A percentile compares a stretch with the other conserved stretches of the same genome.
These are phyloP conservation scores for Conomelus anceps DNA, from an alignment of 2,888 invertebrate species.

Conservation along the genomic window DNA sequence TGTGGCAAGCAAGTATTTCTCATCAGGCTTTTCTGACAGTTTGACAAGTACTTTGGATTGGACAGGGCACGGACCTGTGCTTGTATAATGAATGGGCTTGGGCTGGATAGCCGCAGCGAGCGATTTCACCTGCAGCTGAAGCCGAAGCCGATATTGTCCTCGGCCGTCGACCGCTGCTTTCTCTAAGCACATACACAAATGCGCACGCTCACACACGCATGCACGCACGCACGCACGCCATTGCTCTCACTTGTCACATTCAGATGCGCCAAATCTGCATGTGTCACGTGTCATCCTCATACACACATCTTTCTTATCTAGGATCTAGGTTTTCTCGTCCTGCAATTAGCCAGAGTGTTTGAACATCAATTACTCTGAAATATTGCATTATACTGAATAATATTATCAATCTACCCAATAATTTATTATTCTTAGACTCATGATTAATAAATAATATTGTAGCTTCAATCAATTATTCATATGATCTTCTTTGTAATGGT, in stretches of 20 bases:
- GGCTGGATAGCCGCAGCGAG: no score
- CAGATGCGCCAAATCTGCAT: background rate
- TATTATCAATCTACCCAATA: no score
- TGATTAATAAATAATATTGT: no score
- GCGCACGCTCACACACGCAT: no score
- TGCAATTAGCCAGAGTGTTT: background rate
- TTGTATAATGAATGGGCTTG: background rate
- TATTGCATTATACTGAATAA: no score
- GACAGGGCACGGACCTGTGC: no score
- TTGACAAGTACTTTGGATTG: background rate
- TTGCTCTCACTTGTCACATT: background rate
- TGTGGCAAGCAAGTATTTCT: background rate
- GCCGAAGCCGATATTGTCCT: background rate
- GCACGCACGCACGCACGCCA: background rate
- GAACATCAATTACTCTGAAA: background rate
- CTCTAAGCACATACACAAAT: background rate
- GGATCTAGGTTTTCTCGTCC: background rate
- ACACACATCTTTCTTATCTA: background rate
- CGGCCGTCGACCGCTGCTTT: background rate
- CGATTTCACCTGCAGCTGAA: background rate
- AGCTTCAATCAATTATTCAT: no score
- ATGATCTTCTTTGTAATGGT: no score
- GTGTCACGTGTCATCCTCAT: background rate
- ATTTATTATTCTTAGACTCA: no score
- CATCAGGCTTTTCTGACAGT: background rate